phyloP scores from a whole-genome alignment of 1,140 invertebrate species.

The Drosophila kikkawai region DNA sequence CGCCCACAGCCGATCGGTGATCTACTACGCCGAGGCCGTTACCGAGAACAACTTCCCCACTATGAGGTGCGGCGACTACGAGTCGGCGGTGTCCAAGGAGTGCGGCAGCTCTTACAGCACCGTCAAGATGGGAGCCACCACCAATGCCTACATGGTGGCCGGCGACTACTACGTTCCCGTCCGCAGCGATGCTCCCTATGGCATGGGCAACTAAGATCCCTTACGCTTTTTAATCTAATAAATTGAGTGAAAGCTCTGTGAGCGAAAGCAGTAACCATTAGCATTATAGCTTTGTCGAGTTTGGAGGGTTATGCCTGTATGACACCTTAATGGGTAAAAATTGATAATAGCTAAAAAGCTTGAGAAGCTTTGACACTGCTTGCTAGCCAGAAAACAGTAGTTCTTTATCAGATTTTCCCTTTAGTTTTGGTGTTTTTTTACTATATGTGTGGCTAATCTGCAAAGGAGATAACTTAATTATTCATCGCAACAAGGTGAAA shows the following conservation, averaged over 20 bases:
- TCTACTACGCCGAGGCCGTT: conserved; percentile 87
- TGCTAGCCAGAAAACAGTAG: neutral
- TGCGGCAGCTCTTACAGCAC: conserved; percentile 71
- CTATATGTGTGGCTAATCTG: neutral
- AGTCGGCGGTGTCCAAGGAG: conserved; percentile 56
- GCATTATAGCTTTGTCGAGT: neutral
- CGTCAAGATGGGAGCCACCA: conserved; percentile 83
- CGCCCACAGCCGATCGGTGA: conserved; percentile 86
- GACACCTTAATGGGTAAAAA: neutral
- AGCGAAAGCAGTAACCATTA: conserved; percentile 14
- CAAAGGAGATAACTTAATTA: conserved; percentile 2
- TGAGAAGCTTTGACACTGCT: neutral
- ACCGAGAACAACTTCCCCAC: conserved; percentile 62
- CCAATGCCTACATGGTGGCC: conserved; percentile 81
- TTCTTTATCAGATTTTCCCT: neutral
- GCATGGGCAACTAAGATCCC: conserved; percentile 57
- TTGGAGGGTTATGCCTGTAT: neutral
- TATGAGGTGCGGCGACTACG: conserved; percentile 66
- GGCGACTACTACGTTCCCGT: conserved; percentile 78
- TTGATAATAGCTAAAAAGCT: neutral
- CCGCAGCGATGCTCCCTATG: conserved; percentile 75
- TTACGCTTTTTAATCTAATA: conserved; percentile 19
- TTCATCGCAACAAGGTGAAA: neutral
- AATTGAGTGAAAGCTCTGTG: conserved; percentile 37
- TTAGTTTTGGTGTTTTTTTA: neutral